A percentile compares a stretch with the other conserved stretches of the same genome.
Conservation (phyloP, 2,113 vertebrate species). For the Damaliscus lunatus region DNA sequence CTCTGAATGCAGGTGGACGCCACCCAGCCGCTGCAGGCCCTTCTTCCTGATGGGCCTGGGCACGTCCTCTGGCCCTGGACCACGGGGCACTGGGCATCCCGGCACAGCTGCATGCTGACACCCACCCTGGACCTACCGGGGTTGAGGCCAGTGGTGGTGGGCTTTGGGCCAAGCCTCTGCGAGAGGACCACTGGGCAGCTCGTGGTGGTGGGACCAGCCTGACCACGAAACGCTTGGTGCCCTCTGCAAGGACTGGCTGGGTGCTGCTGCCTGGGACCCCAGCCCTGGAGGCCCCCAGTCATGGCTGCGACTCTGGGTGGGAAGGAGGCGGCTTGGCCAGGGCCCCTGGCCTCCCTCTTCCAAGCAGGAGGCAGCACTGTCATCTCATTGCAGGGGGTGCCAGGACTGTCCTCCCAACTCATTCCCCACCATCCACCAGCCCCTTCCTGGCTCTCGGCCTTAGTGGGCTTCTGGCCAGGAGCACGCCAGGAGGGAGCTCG, state of each 20-base stretch:
- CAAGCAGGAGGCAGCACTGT: not conserved
- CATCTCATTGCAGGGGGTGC: not conserved
- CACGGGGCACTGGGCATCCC: not conserved
- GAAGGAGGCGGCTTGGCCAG: not conserved
- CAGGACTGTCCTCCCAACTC: not conserved
- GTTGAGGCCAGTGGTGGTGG: not conserved
- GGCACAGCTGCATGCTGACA: rapidly evolving
- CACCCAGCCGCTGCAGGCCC: not conserved
- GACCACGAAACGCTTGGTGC: rapidly evolving
- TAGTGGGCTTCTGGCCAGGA: not conserved
- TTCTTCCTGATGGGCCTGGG: not conserved
- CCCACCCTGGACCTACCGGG: not conserved
- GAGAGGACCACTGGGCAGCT: not conserved
- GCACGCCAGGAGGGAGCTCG: not conserved
- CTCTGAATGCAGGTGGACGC: not conserved
- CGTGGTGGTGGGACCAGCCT: not conserved
- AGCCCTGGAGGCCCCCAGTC: not conserved
- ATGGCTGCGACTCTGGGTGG: not conserved
- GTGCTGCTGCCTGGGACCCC: not conserved
- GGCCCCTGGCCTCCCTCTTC: not conserved
- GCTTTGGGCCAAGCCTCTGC: not conserved
- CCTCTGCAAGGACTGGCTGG: not conserved
- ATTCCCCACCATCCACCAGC: not conserved
- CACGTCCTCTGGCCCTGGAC: not conserved
- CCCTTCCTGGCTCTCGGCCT: not conserved